Percentiles rank a stretch among this genome's conserved stretches.
phyloP scores from a whole-genome alignment of 92 coral and sea anemone genomes.

The Parazoanthus atlanticus region DNA sequence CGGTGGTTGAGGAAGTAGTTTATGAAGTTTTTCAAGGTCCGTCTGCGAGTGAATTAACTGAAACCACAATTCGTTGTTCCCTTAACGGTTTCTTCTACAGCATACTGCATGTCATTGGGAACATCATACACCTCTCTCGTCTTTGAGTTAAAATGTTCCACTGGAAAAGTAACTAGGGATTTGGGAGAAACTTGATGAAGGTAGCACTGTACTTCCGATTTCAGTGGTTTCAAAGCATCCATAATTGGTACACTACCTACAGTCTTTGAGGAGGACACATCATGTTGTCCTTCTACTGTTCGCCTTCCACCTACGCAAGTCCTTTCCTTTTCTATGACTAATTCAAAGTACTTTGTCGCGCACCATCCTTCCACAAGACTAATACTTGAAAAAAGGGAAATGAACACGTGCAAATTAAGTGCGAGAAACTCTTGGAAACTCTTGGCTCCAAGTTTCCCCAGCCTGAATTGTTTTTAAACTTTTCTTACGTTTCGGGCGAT shows the following conservation, averaged over 20 bases:
- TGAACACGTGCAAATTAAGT: too few species aligned
- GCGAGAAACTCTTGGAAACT: not conserved
- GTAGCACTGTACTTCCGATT: conserved; percentile 11
- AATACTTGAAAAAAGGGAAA: too few species aligned
- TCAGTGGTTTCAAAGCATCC: not conserved
- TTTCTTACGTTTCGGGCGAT: too few species aligned
- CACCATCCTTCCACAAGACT: too few species aligned
- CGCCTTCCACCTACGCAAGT: conserved; percentile 17
- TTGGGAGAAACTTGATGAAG: conserved; percentile 30
- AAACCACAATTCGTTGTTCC: conserved; percentile 47
- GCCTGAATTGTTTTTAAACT: too few species aligned
- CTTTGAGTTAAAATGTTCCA: conserved; percentile 54
- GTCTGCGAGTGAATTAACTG: conserved; percentile 44
- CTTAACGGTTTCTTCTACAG: conserved; percentile 51
- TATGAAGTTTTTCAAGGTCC: conserved; percentile 43
- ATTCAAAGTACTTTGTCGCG: too few species aligned
- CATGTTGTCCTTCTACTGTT: conserved; percentile 39
- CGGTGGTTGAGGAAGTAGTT: conserved; percentile 35
- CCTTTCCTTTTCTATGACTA: conserved; percentile 20
- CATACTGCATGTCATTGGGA: conserved; percentile 39
- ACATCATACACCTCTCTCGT: conserved; percentile 53
- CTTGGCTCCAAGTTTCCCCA: not conserved
- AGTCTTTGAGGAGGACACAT: conserved; percentile 43
- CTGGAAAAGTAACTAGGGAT: conserved; percentile 42
- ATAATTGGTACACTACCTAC: conserved; percentile 39